These are phyloP conservation scores for Pseudochirops cupreus DNA, from an alignment of 2,797 vertebrate genomes.

Conservation along the genomic window DNA sequence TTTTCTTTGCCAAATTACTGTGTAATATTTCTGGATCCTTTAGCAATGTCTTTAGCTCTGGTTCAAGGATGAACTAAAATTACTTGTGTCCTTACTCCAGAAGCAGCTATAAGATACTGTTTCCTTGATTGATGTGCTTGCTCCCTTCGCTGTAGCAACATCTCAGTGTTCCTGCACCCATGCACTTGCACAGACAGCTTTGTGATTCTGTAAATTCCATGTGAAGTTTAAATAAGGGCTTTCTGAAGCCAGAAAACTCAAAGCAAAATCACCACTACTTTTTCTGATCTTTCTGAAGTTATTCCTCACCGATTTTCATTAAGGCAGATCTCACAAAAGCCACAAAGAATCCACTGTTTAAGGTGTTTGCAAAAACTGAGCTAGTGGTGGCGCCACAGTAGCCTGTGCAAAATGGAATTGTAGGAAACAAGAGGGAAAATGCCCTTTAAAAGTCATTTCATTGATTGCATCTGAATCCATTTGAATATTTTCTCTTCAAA, in stretches of 20 bases:
- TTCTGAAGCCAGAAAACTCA: neutral
- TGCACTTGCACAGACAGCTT: neutral
- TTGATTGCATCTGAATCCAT: neutral
- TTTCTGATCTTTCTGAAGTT: neutral
- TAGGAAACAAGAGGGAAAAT: constrained; percentile 10
- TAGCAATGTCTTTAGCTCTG: constrained; percentile 56
- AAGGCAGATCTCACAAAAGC: neutral
- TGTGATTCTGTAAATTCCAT: constrained; percentile 39
- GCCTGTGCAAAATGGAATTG: constrained; percentile 1
- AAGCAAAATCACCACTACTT: neutral
- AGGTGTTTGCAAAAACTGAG: neutral
- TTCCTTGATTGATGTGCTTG: neutral
- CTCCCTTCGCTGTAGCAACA: constrained; percentile 22
- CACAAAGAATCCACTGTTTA: neutral
- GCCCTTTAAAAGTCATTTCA: neutral
- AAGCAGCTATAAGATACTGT: neutral
- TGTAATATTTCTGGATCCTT: constrained; percentile 59
- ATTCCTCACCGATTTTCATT: constrained; percentile 12
- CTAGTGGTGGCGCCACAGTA: constrained; percentile 35
- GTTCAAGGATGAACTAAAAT: constrained; percentile 38
- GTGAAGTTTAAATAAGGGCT: constrained; percentile 38
- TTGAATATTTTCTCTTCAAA: constrained; percentile 9
- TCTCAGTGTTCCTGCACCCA: constrained; percentile 34
- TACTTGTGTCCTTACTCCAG: neutral
- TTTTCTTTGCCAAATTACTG: constrained; percentile 68